Base-by-base conservation (phyloP, 1,140 invertebrate species). In the Drosophila orena region DNA sequence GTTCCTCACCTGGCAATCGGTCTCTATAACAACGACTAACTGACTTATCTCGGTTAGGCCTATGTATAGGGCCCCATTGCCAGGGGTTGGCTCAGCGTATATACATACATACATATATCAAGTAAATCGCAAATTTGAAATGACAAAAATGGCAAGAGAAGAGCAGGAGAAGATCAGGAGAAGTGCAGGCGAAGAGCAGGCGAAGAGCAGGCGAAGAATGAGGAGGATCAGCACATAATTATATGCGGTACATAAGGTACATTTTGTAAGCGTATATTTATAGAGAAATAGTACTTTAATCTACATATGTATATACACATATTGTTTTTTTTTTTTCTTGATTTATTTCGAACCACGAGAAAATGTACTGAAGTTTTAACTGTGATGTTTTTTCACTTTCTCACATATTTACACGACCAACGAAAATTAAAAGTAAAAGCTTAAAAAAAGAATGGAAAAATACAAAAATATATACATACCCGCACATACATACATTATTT, bases 301-400 rank as follows among this genome's bases (percentile, higher is more conserved):
- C 40, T 44, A 73, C 57, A 73, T 62, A 73, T 74, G 34, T 53
- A 73, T 38, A 71, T 38, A 71, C 37, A 22, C 43, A 56, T 58
- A 52, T 50, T 47, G 54, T 69, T 66, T 52, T 70, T 70, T 65
- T n/a, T 65, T 60, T 60, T 60, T 69, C 53, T 60, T 62, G 34
- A 60, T 79, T 79, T 43, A 50, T 73, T 76, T 79, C 74, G 64
- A 74, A 73, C 77, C 69, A 85, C 72, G 86, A 89, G 64, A 89
- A 79, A 84, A 88, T 89, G 83, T 88, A 88, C 83, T 88, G 83
- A 88, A 83, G 83, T 89, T 77, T 79, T 79, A 88, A 76, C 83
- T 88, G 83, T 88, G 83, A 88, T 88, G 83, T 89, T 89, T 88
- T 86, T 83, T 86, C 79, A 89, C 79, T 88, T 70, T 88, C 84